phyloP scores from a whole-genome alignment of 2,797 vertebrate species.

The Lateolabrax maculatus region DNA sequence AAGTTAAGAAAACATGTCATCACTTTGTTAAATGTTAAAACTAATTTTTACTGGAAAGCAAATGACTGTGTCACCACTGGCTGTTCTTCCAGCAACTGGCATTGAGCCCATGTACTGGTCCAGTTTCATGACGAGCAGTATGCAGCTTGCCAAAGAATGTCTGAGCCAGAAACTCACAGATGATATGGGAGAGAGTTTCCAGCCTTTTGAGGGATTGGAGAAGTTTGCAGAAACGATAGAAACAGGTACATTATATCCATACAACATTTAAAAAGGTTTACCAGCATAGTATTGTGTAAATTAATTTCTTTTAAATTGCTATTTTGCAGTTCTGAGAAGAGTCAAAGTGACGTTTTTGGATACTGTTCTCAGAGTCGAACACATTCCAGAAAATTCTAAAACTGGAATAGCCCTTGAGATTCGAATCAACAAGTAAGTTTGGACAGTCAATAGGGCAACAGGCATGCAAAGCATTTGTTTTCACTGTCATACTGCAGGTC shows the following conservation, averaged over 20 bases:
- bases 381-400: slow-evolving; percentile 97
- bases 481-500: neutral
- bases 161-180: slow-evolving; percentile 97
- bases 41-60: neutral
- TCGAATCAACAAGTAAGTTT: slow-evolving; percentile 92
- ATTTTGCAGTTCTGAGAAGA: slow-evolving; percentile 92
- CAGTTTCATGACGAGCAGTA: slow-evolving; percentile 99
- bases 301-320: slow-evolving; percentile 12
- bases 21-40: neutral
- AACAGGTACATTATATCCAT: slow-evolving; percentile 86
- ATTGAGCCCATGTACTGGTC: slow-evolving; percentile 99
- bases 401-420: slow-evolving; percentile 96
- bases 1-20: neutral
- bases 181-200: slow-evolving; percentile 95
- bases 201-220: slow-evolving; percentile 97
- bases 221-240: slow-evolving; percentile 99
- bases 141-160: slow-evolving; percentile 98
- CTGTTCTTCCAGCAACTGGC: slow-evolving; percentile 88
- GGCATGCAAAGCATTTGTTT: neutral
- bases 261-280: neutral
- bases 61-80: neutral
- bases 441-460: neutral
- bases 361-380: slow-evolving; percentile 95
- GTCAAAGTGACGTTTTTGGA: slow-evolving; percentile 97
- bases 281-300: neutral